A percentile compares a stretch with the other conserved stretches of the same genome.
Evolutionary conservation across 2,797 vertebrate genomes (phyloP).

Genomic region (Benthosema pterotum): DNA sequence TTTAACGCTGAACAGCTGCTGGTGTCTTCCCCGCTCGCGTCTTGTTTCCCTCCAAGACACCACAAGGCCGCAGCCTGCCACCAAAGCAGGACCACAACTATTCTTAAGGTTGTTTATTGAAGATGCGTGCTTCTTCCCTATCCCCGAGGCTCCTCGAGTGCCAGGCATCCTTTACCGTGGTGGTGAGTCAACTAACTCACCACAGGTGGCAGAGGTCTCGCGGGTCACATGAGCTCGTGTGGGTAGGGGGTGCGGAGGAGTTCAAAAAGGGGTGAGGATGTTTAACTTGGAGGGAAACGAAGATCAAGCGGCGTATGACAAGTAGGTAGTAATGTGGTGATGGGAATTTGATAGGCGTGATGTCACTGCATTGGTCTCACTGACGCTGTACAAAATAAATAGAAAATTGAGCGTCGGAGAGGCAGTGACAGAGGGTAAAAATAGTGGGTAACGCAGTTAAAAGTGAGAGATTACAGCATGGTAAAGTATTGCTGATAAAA

Average conservation of each 20-base stretch:
- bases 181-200: too few relatives aligned
- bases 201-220: background rate
- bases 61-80: slow-evolving; percentile 1
- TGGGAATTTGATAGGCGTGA: slow-evolving; percentile 65
- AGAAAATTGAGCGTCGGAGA: slow-evolving; percentile 53
- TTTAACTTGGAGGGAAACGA: slow-evolving; percentile 51
- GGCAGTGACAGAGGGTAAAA: slow-evolving; percentile 42
- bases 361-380: slow-evolving; percentile 55
- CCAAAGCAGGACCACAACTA: slow-evolving; percentile 40
- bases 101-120: slow-evolving; percentile 76
- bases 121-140: slow-evolving; percentile 50
- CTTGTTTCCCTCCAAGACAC: slow-evolving; percentile 9
- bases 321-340: slow-evolving; percentile 58
- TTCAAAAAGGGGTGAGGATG: slow-evolving; percentile 48
- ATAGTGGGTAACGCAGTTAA: slow-evolving; percentile 5
- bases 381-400: slow-evolving; percentile 31
- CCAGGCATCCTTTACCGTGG: slow-evolving; percentile 14
- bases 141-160: slow-evolving; percentile 31
- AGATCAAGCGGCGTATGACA: slow-evolving; percentile 41
- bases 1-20: background rate
- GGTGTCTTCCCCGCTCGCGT: background rate
- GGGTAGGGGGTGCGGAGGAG: slow-evolving; percentile 41
- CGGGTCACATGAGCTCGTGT: slow-evolving; percentile 51
- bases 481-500: background rate
- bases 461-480: background rate